Base-by-base conservation (phyloP, 1,140 invertebrate genomes). In the Phymorhynchus buccinoides region DNA sequence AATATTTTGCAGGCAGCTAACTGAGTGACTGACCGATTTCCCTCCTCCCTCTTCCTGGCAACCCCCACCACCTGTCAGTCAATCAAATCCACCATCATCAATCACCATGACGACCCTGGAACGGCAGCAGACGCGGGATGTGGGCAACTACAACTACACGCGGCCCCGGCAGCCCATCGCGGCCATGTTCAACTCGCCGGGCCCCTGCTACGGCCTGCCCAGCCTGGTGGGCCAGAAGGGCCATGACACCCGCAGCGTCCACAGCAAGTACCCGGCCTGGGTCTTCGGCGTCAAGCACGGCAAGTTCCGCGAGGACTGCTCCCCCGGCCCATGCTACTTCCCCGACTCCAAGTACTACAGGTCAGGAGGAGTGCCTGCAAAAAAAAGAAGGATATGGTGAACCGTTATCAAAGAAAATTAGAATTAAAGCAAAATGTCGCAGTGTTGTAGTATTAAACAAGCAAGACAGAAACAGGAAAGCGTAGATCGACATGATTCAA, bases 161-260 rank as follows among this genome's bases (percentile, higher is more conserved):
- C 97, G 97, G 91, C 92, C 97, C 84, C 94, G 97, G 75, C 97
- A 97, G 39, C 97, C 97, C 1, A 98, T 99, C 87, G 96, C 97
- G 39, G 97, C 97, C 1, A 97, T 98, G 94, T 97, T 96, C 90
- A 95, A 94, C 75, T 97, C 97, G 89, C 98, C 98, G 27, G 98
- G 98, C 85, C 97, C 97, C 9, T 92, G 90, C 80, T 93, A 94
- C 86, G 88, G 86, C 41, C 88, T 94, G 2, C 93, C 93, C 35
- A 88, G 88, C n/a, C 86, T 93, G 18, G 88, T 92, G 3, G 92
- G 93, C 68, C 87, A 91, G 85, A 88, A 85, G 48, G 79, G 85
- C 27, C 93, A 93, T 85, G 93, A 94, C 88, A 90, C 90, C 27
- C 85, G 92, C 77, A 93, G 91, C 89, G 88, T 89, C 30, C 92